Evolutionary conservation across 2,888 invertebrate species (phyloP).

Genomic region (Molanna angustata): DNA sequence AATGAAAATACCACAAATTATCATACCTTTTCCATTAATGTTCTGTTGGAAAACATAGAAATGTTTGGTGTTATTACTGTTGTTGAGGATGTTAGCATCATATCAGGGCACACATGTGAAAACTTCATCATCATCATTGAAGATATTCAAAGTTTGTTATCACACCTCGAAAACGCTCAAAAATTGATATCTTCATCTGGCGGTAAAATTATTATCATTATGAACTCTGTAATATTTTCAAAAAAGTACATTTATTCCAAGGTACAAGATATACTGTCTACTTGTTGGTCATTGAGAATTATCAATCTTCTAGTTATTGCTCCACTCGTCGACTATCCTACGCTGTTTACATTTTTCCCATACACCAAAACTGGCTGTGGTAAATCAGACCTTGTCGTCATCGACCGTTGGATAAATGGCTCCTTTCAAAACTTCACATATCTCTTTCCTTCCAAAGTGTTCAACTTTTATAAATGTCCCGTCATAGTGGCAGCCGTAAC

Average conservation of each 20-base stretch:
- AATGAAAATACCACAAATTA: conserved; percentile 8
- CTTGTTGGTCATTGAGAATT: conserved; percentile 23
- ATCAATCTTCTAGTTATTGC: conserved; percentile 19
- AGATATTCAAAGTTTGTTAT: conserved; percentile 7
- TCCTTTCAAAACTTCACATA: conserved; percentile 14
- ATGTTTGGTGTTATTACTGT: conserved; percentile 14
- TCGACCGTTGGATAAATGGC: conserved; percentile 25
- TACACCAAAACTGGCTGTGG: conserved; percentile 15
- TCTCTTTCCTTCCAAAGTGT: conserved; percentile 18
- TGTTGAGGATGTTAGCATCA: conserved; percentile 2
- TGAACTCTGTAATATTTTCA: conserved; percentile 6
- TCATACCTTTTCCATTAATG: too few species aligned
- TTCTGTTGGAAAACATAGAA: too few species aligned
- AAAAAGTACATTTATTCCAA: not conserved
- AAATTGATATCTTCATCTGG: conserved; percentile 8
- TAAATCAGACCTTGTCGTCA: conserved; percentile 9
- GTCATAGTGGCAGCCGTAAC: conserved; percentile 13
- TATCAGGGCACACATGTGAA: conserved; percentile 2
- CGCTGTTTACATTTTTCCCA: conserved; percentile 25
- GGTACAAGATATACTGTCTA: conserved; percentile 22
- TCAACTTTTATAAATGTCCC: conserved; percentile 18
- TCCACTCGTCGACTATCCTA: not conserved
- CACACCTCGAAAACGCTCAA: conserved; percentile 18
- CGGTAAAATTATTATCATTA: conserved; percentile 23
- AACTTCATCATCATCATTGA: conserved; percentile 26